phyloP scores from a whole-genome alignment of 23 tunicate genomes.

The Styela plicata region DNA sequence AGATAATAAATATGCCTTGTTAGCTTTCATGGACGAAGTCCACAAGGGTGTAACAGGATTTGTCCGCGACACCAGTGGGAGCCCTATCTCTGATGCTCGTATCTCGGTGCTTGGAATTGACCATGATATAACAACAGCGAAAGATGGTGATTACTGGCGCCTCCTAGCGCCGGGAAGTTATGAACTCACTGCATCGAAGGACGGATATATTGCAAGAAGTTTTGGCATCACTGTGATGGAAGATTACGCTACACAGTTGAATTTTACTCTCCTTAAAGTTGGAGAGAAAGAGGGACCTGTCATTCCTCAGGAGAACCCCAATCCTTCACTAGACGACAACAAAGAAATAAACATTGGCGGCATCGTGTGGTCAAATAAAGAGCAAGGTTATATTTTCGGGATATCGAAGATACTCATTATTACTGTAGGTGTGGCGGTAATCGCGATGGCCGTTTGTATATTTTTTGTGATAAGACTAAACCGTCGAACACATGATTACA shows the following conservation, averaged over 20 bases:
- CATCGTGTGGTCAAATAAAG: constrained; percentile 25
- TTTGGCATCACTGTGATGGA: constrained; percentile 34
- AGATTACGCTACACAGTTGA: neutral
- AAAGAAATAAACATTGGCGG: constrained; percentile 19
- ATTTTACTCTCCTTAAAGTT: neutral
- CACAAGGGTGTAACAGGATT: constrained; percentile 80
- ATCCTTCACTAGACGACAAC: neutral
- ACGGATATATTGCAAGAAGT: constrained; percentile 32
- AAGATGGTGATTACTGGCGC: constrained; percentile 75
- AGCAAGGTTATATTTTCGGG: constrained; percentile 15
- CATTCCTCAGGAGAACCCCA: neutral
- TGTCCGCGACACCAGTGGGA: constrained; percentile 31
- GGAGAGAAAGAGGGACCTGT: neutral
- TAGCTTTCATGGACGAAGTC: constrained; percentile 44
- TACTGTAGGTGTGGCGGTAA: neutral
- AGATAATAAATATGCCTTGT: constrained; percentile 62
- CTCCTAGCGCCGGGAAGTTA: constrained; percentile 73
- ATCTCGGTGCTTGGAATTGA: constrained; percentile 34
- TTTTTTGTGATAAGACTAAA: neutral
- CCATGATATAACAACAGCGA: constrained; percentile 41
- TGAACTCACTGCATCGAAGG: constrained; percentile 22
- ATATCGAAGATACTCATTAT: constrained; percentile 19
- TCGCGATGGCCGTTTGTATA: constrained; percentile 20
- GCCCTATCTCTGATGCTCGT: constrained; percentile 25
- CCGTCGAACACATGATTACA: constrained; percentile 1